Conservation (phyloP, 2,797 vertebrate genomes). For the Tokudaia tokunoshimensis region DNA sequence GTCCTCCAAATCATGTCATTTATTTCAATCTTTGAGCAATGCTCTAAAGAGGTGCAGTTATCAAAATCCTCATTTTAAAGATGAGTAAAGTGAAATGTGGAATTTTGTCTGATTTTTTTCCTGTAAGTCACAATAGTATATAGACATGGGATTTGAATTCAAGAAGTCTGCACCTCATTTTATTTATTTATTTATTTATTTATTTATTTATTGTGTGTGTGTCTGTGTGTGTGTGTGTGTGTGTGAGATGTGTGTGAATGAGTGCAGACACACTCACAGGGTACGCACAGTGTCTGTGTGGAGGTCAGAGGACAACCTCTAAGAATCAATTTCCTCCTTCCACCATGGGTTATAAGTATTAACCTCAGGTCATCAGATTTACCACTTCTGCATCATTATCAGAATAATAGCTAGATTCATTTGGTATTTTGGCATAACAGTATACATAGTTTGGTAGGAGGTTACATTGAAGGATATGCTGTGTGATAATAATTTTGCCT, state of each 20-base stretch:
- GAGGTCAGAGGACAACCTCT: neutral
- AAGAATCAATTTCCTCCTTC: neutral
- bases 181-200: neutral
- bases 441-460: neutral
- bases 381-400: neutral
- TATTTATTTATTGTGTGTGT: neutral
- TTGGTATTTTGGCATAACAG: neutral
- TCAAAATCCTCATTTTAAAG: neutral
- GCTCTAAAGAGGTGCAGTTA: neutral
- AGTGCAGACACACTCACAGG: too few relatives aligned
- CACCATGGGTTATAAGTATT: neutral
- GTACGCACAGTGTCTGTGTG: rapidly evolving
- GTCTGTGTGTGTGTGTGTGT: neutral
- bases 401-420: neutral
- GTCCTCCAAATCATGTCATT: neutral
- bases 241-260: neutral
- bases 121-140: neutral
- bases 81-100: neutral
- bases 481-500: neutral
- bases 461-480: neutral
- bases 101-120: neutral
- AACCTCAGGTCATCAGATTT: neutral
- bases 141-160: neutral
- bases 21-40: neutral
- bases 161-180: neutral